Conservation (phyloP, 2,113 vertebrate genomes). For the Amphiprion percula region DNA sequence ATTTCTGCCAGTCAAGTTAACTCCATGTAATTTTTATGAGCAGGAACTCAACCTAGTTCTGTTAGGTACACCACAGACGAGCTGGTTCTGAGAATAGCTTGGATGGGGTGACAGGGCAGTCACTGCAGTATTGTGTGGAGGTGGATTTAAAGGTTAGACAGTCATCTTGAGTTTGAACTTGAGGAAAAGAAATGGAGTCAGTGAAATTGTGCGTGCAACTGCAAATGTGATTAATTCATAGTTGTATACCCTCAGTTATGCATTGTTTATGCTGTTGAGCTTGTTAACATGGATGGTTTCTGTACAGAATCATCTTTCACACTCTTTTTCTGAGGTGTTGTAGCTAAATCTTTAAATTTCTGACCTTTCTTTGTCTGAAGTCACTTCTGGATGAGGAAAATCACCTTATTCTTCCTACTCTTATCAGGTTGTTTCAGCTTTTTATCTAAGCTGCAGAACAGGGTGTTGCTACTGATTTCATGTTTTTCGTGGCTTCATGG, state of each 20-base stretch:
- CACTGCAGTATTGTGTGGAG: not conserved
- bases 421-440: not conserved
- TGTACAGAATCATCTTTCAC: constrained; percentile 31
- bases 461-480: not conserved
- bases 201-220: not conserved
- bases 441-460: not conserved
- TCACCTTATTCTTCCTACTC: not conserved
- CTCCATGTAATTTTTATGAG: constrained; percentile 66
- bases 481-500: not conserved
- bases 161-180: constrained; percentile 1
- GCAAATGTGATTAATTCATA: constrained; percentile 51
- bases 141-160: constrained; percentile 21
- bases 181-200: not conserved
- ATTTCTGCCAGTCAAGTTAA: constrained; percentile 68
- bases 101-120: constrained; percentile 9
- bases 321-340: not conserved
- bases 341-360: constrained; percentile 10
- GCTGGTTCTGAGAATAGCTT: not conserved
- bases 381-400: not conserved
- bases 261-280: constrained; percentile 32
- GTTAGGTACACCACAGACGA: not conserved
- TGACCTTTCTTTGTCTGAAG: not conserved
- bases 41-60: constrained; percentile 43
- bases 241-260: constrained; percentile 20
- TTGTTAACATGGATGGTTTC: constrained; percentile 5